Conservation (phyloP, 2,797 vertebrate species). For the Typhlichthys subterraneus region DNA sequence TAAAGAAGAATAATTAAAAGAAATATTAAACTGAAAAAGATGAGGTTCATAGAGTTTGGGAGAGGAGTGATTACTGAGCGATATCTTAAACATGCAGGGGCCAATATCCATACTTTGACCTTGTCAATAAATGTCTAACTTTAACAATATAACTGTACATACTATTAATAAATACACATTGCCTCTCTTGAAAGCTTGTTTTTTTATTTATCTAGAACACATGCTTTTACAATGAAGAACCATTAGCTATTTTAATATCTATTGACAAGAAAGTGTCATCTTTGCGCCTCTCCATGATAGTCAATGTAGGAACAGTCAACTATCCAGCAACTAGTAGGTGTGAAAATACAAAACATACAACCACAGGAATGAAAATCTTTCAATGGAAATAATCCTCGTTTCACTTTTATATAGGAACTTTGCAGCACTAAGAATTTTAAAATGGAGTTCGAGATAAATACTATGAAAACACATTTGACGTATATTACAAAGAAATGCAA, state of each 20-base stretch:
- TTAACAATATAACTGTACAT: conserved; percentile 76
- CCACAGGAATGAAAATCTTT: no score
- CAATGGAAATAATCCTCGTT: no score
- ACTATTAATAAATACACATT: conserved; percentile 76
- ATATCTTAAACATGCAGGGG: conserved; percentile 63
- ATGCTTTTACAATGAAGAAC: background rate
- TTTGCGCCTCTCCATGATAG: no score
- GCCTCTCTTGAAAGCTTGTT: conserved; percentile 66
- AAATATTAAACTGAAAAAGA: conserved; percentile 42
- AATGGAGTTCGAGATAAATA: background rate
- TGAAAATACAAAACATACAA: no score
- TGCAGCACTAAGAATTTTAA: background rate
- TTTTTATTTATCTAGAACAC: conserved; percentile 20
- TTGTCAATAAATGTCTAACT: conserved; percentile 71
- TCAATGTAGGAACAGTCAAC: no score
- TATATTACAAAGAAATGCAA: conserved; percentile 21
- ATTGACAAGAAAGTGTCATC: no score
- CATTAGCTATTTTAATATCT: background rate
- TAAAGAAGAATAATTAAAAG: conserved; percentile 68
- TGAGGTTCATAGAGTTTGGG: conserved; percentile 42
- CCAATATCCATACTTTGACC: conserved; percentile 69
- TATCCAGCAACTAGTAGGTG: no score
- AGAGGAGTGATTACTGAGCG: conserved; percentile 17
- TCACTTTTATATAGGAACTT: background rate
- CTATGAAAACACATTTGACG: background rate